A percentile compares a stretch with the other conserved stretches of the same genome.
phyloP scores from a whole-genome alignment of 2,888 invertebrate genomes.

The Autographa gamma region DNA sequence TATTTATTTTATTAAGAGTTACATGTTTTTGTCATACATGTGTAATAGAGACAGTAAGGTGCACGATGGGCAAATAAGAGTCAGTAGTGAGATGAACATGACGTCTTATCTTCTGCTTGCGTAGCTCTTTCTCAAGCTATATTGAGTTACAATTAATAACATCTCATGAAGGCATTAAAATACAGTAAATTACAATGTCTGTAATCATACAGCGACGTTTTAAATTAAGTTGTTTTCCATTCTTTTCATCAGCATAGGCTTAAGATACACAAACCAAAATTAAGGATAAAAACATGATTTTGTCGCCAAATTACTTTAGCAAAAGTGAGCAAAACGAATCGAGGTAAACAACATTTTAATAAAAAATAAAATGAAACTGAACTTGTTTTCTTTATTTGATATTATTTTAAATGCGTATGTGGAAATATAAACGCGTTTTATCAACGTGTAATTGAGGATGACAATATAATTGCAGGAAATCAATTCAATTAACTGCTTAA shows the following conservation, averaged over 20 bases:
- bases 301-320: not conserved
- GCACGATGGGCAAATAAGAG: not conserved
- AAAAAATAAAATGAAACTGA: not conserved
- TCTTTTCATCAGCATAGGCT: not conserved
- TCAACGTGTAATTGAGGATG: conserved; percentile 33
- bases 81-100: too few relatives aligned
- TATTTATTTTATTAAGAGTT: conserved; percentile 20
- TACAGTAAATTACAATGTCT: too few relatives aligned
- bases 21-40: conserved; percentile 33
- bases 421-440: conserved; percentile 14
- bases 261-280: not conserved
- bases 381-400: not conserved
- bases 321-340: not conserved
- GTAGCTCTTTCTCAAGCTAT: too few relatives aligned
- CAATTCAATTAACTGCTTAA: conserved; percentile 35
- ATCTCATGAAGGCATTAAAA: too few relatives aligned
- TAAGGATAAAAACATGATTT: not conserved
- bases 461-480: conserved; percentile 37
- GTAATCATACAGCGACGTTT: not conserved
- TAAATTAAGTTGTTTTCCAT: conserved; percentile 1
- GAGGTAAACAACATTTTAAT: not conserved
- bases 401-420: not conserved
- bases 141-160: too few relatives aligned
- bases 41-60: not conserved
- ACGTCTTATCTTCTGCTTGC: too few relatives aligned